Conservation (phyloP, 2,113 vertebrate species). For the Tachycineta bicolor region DNA sequence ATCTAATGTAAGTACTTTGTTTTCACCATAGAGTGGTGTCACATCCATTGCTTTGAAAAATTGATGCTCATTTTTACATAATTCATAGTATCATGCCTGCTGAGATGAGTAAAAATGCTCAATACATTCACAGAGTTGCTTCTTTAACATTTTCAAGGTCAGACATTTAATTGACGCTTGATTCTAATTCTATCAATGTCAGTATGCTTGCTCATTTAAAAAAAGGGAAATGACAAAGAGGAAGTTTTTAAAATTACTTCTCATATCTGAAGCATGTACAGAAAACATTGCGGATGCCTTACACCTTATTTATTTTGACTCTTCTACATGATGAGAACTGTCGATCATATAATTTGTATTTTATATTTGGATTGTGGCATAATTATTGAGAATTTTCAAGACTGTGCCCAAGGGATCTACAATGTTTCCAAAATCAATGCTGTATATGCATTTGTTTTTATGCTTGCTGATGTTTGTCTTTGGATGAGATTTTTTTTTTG, state of each 20-base stretch:
- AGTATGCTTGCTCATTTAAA: neutral
- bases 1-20: conserved; percentile 33
- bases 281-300: neutral
- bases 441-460: neutral
- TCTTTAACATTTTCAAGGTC: conserved; percentile 59
- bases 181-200: conserved; percentile 20
- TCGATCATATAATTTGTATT: neutral
- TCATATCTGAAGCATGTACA: neutral
- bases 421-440: neutral
- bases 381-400: neutral
- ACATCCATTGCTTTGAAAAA: conserved; percentile 54
- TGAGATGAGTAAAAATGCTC: conserved; percentile 38
- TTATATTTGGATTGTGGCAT: neutral
- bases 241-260: neutral
- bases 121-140: conserved; percentile 29
- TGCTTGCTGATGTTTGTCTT: neutral
- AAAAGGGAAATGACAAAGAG: neutral
- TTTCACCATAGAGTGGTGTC: conserved; percentile 36
- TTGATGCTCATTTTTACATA: conserved; percentile 52
- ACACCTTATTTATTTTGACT: neutral
- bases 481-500: neutral
- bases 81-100: conserved; percentile 43
- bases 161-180: conserved; percentile 21
- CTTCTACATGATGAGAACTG: neutral
- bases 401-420: neutral